A percentile compares a stretch with the other conserved stretches of the same genome.
Evolutionary conservation across 2,888 invertebrate genomes (phyloP).

Genomic region (Nymphalis urticae): DNA sequence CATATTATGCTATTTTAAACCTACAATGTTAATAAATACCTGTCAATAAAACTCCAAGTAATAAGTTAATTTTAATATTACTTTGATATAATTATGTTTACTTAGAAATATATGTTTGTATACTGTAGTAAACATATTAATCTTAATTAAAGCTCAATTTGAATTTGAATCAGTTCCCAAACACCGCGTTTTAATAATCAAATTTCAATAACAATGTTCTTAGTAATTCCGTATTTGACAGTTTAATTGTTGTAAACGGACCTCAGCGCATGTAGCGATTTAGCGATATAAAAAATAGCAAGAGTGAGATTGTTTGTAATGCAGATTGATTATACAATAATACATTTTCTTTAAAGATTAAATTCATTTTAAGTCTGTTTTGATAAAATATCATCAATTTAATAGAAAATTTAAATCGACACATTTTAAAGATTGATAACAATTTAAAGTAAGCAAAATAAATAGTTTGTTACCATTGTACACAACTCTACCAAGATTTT

Average conservation of each 20-base stretch:
- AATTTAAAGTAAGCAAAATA: too few relatives aligned
- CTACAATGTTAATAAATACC: too few relatives aligned
- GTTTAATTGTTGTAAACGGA: slow-evolving; percentile 23
- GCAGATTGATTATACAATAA: neutral
- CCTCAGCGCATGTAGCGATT: slow-evolving; percentile 9
- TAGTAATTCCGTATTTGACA: slow-evolving; percentile 25
- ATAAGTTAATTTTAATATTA: too few relatives aligned
- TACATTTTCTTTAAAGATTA: neutral
- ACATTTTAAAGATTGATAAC: too few relatives aligned
- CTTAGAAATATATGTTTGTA: neutral
- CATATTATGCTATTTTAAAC: too few relatives aligned
- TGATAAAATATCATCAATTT: too few relatives aligned
- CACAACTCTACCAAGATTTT: too few relatives aligned
- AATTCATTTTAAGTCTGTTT: neutral
- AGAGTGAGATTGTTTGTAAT: neutral
- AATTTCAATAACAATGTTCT: slow-evolving; percentile 24
- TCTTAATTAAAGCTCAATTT: slow-evolving; percentile 3
- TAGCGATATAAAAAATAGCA: slow-evolving; percentile 3
- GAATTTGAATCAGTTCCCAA: slow-evolving; percentile 20
- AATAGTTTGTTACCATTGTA: too few relatives aligned
- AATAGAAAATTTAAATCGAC: too few relatives aligned
- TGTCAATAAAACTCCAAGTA: too few relatives aligned
- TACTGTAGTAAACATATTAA: neutral
- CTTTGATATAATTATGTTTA: too few relatives aligned
- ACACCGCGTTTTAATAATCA: slow-evolving; percentile 20